A percentile compares a stretch with the other conserved stretches of the same genome.
Evolutionary conservation across 1,140 invertebrate species (phyloP).

Genomic region (Drosophila arizonae): DNA sequence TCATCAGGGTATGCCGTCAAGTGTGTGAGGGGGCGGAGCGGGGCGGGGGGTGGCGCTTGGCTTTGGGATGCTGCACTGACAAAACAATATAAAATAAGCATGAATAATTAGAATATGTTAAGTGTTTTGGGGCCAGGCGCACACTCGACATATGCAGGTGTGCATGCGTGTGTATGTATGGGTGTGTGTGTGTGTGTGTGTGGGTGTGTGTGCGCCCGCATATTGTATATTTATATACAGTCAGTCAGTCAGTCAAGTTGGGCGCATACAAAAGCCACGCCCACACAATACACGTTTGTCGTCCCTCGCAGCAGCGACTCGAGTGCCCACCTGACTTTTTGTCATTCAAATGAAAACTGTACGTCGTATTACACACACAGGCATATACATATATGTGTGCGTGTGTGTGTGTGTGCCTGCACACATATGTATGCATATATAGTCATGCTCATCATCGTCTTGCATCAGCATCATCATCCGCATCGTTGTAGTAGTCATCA

Average conservation of each 20-base stretch:
- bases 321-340: slow-evolving; percentile 82
- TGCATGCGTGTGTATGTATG: background rate
- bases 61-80: slow-evolving; percentile 34
- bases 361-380: slow-evolving; percentile 54
- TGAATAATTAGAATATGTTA: slow-evolving; percentile 83
- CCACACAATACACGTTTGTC: slow-evolving; percentile 37
- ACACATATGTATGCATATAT: slow-evolving; percentile 5
- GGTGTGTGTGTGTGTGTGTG: background rate
- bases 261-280: slow-evolving; percentile 60
- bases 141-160: slow-evolving; percentile 37
- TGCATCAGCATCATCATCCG: slow-evolving; percentile 6
- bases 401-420: background rate
- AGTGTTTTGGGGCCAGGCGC: slow-evolving; percentile 65
- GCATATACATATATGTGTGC: background rate
- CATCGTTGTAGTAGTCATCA: slow-evolving; percentile 27
- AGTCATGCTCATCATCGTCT: slow-evolving; percentile 4
- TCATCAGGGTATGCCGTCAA: slow-evolving; percentile 14
- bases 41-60: too few species aligned
- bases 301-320: slow-evolving; percentile 48
- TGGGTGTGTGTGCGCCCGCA: slow-evolving; percentile 48
- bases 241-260: slow-evolving; percentile 70
- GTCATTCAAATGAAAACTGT: slow-evolving; percentile 82
- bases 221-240: slow-evolving; percentile 78
- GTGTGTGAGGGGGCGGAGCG: background rate
- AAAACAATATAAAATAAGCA: slow-evolving; percentile 82